These are phyloP conservation scores for Fulica atra DNA, from an alignment of 2,113 vertebrate species.

Conservation along the genomic window DNA sequence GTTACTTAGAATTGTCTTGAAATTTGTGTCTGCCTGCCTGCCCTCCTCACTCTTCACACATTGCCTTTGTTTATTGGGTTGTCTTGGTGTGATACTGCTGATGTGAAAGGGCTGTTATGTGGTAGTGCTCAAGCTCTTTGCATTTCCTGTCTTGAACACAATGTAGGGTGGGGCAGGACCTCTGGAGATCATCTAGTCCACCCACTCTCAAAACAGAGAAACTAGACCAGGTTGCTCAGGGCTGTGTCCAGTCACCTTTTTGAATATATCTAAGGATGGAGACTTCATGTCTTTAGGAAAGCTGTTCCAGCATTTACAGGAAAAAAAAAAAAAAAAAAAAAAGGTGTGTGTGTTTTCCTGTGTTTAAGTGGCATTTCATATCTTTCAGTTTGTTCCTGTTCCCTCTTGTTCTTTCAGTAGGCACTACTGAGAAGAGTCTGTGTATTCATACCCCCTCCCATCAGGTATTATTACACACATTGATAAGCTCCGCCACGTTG, in stretches of 20 bases:
- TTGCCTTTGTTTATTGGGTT: neutral
- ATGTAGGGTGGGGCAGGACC: neutral
- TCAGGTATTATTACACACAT: neutral
- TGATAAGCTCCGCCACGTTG: neutral
- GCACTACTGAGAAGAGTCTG: neutral
- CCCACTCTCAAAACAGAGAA: neutral
- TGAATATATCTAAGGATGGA: neutral
- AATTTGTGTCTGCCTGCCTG: neutral
- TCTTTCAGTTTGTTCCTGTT: neutral
- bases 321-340: neutral
- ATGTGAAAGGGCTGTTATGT: neutral
- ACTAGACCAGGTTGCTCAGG: neutral
- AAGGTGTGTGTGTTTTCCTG: neutral
- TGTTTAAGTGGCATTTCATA: neutral
- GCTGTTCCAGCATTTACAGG: neutral
- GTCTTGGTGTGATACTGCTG: neutral
- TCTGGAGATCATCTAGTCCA: neutral
- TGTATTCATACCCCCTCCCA: neutral
- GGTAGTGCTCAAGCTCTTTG: neutral
- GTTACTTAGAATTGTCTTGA: neutral
- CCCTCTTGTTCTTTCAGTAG: neutral
- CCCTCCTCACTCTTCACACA: neutral
- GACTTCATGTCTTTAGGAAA: neutral
- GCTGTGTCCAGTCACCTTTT: neutral
- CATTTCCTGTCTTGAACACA: neutral